Base-by-base conservation (phyloP, 2,797 vertebrate species). In the Acipenser oxyrinchus region DNA sequence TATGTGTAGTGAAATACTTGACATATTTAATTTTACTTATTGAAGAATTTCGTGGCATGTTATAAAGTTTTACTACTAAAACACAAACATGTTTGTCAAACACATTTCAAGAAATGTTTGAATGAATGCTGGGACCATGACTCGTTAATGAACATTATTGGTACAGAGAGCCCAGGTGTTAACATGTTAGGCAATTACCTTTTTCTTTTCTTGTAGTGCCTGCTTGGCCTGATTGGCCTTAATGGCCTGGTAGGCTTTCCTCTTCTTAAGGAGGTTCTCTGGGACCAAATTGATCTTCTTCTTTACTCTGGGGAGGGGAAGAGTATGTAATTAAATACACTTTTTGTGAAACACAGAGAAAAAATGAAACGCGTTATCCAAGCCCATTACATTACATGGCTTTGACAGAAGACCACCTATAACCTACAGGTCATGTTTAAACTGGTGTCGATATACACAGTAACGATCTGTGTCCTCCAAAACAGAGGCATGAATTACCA, bases 171-270 rank as follows among this genome's bases (percentile, higher is more conserved):
- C 15, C 37, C 37, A 37, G 37, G 37, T 37, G 37, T 37, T 37
- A 37, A 37, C 37, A 37, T 57, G 1, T 13, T 6, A 37, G 57
- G 37, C 58, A 37, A 37, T 67, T 81, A 91, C 96, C 91, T 93
- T 94, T 70, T 89, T 91, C 77, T 91, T 97, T 65, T 90, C 83
- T 5, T 91, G 84, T 52, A 98, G 84, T 0, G 94, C 95, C 12
- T 90, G 86, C 75, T 94, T 97, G 63, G 96, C 96, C 69, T 98
- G 89, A 1, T 89, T 96, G 11, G 95, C 96, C 84, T 98, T 99
- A 64, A 98, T 88, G 1, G 95, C 95, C 79, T 95, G 95, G 69
- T 98, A 99, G 0, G 85, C 75, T 73, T 97, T 98, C 72, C 96
- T 91, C 82, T 87, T 97, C 75, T 98, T 98, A 75, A 99, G 82